phyloP scores from a whole-genome alignment of 37 sponge, comb jelly and placozoan genomes.

The Cliona cf. orientalis region DNA sequence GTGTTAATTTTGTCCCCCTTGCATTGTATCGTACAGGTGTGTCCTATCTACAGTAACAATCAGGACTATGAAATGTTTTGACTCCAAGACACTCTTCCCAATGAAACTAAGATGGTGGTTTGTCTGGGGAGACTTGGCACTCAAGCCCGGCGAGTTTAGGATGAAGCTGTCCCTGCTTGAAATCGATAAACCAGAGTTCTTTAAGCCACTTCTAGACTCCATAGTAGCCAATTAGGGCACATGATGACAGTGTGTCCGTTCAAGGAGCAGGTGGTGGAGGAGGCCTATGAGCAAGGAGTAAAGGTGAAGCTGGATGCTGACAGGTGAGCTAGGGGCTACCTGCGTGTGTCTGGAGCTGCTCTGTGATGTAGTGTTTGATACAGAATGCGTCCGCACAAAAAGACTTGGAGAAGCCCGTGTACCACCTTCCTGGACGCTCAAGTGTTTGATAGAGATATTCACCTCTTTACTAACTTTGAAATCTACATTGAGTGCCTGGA shows the following conservation, averaged over 20 bases:
- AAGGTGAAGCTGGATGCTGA: slow-evolving; percentile 33
- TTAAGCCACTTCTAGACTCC: slow-evolving; percentile 79
- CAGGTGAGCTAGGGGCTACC: slow-evolving; percentile 22
- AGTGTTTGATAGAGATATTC: slow-evolving; percentile 82
- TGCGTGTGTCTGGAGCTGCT: not conserved
- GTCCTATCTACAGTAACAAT: slow-evolving; percentile 77
- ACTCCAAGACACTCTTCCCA: slow-evolving; percentile 66
- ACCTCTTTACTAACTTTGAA: slow-evolving; percentile 75
- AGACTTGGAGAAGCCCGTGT: slow-evolving; percentile 81
- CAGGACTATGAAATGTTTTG: slow-evolving; percentile 89
- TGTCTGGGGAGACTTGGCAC: slow-evolving; percentile 78
- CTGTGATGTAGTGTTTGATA: not conserved
- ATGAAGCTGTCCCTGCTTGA: slow-evolving; percentile 68
- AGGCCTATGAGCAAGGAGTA: slow-evolving; percentile 53
- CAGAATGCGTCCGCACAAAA: slow-evolving; percentile 88
- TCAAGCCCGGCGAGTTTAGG: slow-evolving; percentile 78
- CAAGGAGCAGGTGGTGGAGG: slow-evolving; percentile 73
- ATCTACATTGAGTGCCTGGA: slow-evolving; percentile 78
- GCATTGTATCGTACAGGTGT: slow-evolving; percentile 51
- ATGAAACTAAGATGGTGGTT: slow-evolving; percentile 72
- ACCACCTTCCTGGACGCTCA: slow-evolving; percentile 77
- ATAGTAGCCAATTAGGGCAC: slow-evolving; percentile 81
- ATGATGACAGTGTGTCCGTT: slow-evolving; percentile 64
- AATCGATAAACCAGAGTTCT: slow-evolving; percentile 67
- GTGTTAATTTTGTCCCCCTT: no score